A percentile compares a stretch with the other conserved stretches of the same genome.
Conservation (phyloP, 2,888 invertebrate genomes). For the Leucoma salicis region DNA sequence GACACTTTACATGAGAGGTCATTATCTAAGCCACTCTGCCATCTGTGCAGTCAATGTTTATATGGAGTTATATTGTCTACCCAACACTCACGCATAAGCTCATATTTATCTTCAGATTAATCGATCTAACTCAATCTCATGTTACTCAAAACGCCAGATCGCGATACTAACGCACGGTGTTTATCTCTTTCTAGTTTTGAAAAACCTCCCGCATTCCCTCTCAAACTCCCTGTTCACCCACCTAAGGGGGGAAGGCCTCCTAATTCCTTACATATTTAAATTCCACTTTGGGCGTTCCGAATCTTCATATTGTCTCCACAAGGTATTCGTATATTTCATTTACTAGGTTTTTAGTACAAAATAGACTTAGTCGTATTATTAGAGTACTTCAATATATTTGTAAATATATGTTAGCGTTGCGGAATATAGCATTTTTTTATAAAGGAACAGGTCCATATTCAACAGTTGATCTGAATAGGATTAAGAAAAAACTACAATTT, state of each 20-base stretch:
- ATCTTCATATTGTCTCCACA: conserved; percentile 78
- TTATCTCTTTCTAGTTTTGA: conserved; percentile 83
- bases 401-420: too few species aligned
- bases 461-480: too few species aligned
- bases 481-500: too few species aligned
- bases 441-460: too few species aligned
- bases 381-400: not conserved
- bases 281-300: conserved; percentile 74
- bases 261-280: conserved; percentile 83
- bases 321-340: conserved; percentile 57
- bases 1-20: too few species aligned
- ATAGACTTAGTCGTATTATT: conserved; percentile 19
- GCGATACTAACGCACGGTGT: conserved; percentile 78
- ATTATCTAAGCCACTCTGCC: too few species aligned
- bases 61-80: too few species aligned
- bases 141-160: conserved; percentile 51
- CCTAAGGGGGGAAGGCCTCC: conserved; percentile 45
- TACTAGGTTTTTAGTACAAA: conserved; percentile 35
- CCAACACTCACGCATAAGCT: too few species aligned
- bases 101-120: conserved; percentile 46
- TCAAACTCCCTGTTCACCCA: conserved; percentile 20
- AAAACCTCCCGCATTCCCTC: conserved; percentile 56
- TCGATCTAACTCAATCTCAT: conserved; percentile 41
- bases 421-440: too few species aligned
- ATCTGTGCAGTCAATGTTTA: too few species aligned